phyloP scores from a whole-genome alignment of 2,113 vertebrate genomes.

The Pseudonaja textilis region DNA sequence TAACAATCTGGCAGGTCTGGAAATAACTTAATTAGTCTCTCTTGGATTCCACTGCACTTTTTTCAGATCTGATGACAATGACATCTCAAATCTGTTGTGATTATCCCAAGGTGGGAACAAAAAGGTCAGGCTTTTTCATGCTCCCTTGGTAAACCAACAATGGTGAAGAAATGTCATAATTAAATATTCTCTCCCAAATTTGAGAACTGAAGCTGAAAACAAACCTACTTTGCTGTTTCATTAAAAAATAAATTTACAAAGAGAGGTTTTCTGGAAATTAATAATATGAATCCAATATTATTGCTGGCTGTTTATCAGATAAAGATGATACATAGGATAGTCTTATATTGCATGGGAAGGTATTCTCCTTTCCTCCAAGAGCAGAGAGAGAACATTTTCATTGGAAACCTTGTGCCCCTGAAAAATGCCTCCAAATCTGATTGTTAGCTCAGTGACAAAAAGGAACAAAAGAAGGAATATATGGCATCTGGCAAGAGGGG shows the following conservation, averaged over 20 bases:
- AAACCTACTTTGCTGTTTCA: background rate
- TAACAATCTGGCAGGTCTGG: conserved; percentile 49
- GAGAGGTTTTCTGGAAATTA: accelerated
- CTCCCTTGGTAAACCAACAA: conserved; percentile 56
- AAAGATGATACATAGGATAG: background rate
- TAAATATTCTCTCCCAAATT: conserved; percentile 41
- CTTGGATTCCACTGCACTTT: conserved; percentile 55
- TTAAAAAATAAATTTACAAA: conserved; percentile 19
- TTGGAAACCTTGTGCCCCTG: background rate
- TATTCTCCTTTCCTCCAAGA: background rate
- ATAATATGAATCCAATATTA: background rate
- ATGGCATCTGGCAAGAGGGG: background rate
- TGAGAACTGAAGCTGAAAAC: conserved; percentile 13
- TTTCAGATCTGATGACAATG: conserved; percentile 47
- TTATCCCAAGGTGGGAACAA: conserved; percentile 54
- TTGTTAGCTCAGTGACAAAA: background rate
- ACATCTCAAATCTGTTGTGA: conserved; percentile 56
- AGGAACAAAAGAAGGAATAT: background rate
- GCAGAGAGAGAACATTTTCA: background rate
- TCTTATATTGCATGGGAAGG: background rate
- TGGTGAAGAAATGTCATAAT: conserved; percentile 42
- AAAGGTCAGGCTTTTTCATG: conserved; percentile 56
- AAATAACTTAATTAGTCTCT: conserved; percentile 63
- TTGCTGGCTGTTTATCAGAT: background rate
- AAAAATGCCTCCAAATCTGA: background rate